Percentiles rank a stretch among this genome's conserved stretches.
phyloP scores from a whole-genome alignment of 2,797 vertebrate genomes.

The Myiothlypis coronata region DNA sequence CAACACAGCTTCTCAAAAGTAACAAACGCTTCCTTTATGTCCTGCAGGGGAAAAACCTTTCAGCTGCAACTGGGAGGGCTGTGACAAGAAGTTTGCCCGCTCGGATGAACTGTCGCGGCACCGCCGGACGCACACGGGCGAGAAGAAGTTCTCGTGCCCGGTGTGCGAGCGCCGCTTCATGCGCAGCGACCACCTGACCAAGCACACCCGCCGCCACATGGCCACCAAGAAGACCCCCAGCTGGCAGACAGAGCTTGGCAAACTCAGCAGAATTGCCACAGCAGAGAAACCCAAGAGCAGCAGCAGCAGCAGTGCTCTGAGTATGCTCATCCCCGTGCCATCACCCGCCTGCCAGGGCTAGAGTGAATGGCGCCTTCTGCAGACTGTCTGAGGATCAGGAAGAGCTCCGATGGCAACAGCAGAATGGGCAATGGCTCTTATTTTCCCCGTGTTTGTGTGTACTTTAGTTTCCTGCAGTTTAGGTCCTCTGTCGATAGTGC shows the following conservation, averaged over 20 bases:
- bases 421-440: not conserved
- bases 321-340: conserved; percentile 69
- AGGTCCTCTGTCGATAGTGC: conserved; percentile 29
- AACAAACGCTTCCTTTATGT: not conserved
- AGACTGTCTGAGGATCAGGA: not conserved
- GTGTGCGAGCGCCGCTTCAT: conserved; percentile 95
- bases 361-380: not conserved
- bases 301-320: conserved; percentile 48
- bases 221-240: conserved; percentile 83
- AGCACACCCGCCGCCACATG: conserved; percentile 92
- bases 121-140: conserved; percentile 93
- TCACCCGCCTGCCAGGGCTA: conserved; percentile 44
- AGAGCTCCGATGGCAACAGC: not conserved
- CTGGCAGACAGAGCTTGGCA: conserved; percentile 84
- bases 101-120: conserved; percentile 96
- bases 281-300: conserved; percentile 68
- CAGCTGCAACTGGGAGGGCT: conserved; percentile 94
- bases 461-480: conserved; percentile 9
- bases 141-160: conserved; percentile 92
- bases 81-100: conserved; percentile 93
- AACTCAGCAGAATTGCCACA: conserved; percentile 73
- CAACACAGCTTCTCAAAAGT: not conserved
- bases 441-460: not conserved
- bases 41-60: conserved; percentile 93
- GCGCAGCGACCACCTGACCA: conserved; percentile 96